Evolutionary conservation across 2,113 vertebrate species (phyloP).

Genomic region (Cephalopterus ornatus): DNA sequence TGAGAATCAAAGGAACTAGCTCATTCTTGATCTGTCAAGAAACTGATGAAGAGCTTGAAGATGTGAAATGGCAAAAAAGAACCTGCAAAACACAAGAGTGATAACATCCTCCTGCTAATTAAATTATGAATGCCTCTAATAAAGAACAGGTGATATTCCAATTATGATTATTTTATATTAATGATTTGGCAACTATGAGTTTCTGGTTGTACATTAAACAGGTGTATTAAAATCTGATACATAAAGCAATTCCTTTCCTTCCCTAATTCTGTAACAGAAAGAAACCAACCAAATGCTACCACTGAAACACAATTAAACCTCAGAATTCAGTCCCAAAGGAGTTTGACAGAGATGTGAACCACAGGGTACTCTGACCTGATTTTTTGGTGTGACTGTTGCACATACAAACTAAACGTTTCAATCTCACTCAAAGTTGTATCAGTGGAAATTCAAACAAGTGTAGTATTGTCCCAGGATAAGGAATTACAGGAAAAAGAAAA

Average conservation of each 20-base stretch:
- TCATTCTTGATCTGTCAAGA: not conserved
- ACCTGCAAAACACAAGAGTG: not conserved
- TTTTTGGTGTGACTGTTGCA: not conserved
- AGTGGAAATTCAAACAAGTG: not conserved
- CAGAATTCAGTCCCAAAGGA: not conserved
- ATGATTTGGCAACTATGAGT: not conserved
- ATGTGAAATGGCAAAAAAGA: not conserved
- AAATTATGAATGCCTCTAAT: not conserved
- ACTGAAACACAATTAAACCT: not conserved
- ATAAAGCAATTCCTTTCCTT: not conserved
- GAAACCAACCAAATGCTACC: not conserved
- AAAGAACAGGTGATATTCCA: not conserved
- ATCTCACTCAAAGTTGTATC: not conserved
- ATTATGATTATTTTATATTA: not conserved
- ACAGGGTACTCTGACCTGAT: not conserved
- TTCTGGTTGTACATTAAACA: not conserved
- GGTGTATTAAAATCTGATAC: not conserved
- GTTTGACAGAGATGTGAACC: not conserved
- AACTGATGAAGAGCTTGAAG: not conserved
- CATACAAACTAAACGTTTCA: fast-evolving
- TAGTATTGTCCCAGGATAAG: not conserved
- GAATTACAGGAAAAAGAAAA: not conserved
- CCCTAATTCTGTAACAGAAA: not conserved
- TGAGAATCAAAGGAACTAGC: not conserved
- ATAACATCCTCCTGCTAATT: not conserved